Evolutionary conservation across 2,113 vertebrate species (phyloP).

Genomic region (Ginglymostoma cirratum): DNA sequence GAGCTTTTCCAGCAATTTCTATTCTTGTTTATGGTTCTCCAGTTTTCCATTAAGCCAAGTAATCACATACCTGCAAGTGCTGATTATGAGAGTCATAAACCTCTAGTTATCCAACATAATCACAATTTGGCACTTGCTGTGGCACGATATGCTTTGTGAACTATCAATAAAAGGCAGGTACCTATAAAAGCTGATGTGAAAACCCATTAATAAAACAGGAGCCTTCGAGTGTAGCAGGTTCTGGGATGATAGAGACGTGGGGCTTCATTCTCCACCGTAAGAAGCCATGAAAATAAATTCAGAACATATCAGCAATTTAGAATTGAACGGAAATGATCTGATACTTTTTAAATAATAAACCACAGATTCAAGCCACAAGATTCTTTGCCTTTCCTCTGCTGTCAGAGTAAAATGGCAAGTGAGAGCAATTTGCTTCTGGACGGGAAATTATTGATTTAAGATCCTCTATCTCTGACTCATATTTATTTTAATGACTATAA

Average conservation of each 20-base stretch:
- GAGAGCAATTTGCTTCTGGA: not conserved
- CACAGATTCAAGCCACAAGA: not conserved
- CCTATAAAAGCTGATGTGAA: not conserved
- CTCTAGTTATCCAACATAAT: conserved; percentile 23
- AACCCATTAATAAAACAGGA: not conserved
- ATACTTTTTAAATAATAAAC: not conserved
- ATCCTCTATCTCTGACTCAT: not conserved
- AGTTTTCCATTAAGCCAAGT: not conserved
- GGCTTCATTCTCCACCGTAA: not conserved
- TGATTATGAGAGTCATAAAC: not conserved
- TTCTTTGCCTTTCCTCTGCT: not conserved
- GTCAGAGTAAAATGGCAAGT: not conserved
- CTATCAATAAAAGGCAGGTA: not conserved
- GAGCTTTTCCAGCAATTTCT: no score
- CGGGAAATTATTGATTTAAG: not conserved
- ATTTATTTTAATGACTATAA: not conserved
- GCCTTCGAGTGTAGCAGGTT: not conserved
- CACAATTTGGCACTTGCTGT: not conserved
- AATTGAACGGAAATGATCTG: not conserved
- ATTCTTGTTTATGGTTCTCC: not conserved
- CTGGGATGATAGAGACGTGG: not conserved
- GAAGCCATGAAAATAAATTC: not conserved
- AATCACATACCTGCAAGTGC: not conserved
- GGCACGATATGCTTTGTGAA: not conserved
- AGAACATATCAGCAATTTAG: not conserved